Evolutionary conservation across 2,113 vertebrate genomes (phyloP), one percentile per base, ranked within the genome.

Genomic region (Arvicanthis niloticus): DNA sequence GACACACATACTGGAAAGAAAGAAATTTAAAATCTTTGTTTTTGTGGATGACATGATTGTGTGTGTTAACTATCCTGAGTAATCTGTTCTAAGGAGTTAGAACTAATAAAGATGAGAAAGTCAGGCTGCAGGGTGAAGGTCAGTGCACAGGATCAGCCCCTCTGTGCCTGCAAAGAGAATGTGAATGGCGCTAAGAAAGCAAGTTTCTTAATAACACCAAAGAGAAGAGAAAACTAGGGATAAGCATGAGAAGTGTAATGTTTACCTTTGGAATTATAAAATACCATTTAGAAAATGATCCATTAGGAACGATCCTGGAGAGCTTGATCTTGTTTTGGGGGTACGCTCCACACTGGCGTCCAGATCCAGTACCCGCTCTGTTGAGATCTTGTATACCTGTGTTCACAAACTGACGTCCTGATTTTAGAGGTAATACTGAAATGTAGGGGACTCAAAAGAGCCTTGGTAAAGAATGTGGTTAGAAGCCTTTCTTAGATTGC

Each of bases 1-100:
- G 78, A 16, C n/a, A 72, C 70, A n/a, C 9, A 12, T 4, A 26
- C 67, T 90, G 60, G 60, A 87, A 90, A 81, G 53, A 37, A 93
- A 78, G 65, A 88, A 94, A 81, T 26, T 24, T 96, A 73, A 93
- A 75, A 88, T 3, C 34, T 56, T 65, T 91, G 15, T 67, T 11
- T 91, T 94, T 88, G 42, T 21, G 96, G 56, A 56, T 75, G 53
- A 68, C 6, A 68, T 80, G 65, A 62, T 45, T 45, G 7, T 60
- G 34, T 60, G 17, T 31, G 1, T 45, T 22, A 58, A 58, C 67
- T 93, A 62, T 92, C 9, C 16, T 60, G 42, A 91, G 31, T 45
- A 89, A 84, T 86, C 53, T 16, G 21, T 37, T 53, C 2, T 60
- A 80, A 80, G n/a, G 24, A 45, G 31, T 45, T 65, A 31, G 40